phyloP scores from a whole-genome alignment of 2,113 vertebrate genomes.

The Columbina picui region DNA sequence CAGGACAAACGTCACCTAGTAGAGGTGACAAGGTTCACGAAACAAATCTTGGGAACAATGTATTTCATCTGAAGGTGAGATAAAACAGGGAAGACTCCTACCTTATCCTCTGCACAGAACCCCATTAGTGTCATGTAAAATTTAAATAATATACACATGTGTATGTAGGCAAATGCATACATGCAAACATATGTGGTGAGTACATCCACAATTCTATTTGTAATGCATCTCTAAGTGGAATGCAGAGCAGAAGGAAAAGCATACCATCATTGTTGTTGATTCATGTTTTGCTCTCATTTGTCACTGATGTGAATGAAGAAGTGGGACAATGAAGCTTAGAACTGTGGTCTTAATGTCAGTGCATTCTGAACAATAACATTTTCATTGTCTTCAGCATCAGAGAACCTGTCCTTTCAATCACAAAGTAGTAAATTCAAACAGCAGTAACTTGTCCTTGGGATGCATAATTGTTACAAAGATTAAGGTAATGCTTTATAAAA shows the following conservation, averaged over 20 bases:
- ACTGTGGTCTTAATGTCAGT: neutral
- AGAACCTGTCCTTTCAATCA: neutral
- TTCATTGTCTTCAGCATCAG: neutral
- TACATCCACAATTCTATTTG: neutral
- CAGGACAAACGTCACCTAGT: neutral
- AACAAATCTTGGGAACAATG: neutral
- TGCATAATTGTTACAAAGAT: neutral
- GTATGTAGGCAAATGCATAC: neutral
- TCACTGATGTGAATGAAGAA: neutral
- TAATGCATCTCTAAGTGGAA: neutral
- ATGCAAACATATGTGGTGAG: neutral
- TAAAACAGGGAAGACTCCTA: neutral
- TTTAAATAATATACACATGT: neutral
- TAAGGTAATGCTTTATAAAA: neutral
- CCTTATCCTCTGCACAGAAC: neutral
- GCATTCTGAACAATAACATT: neutral
- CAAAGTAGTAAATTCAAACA: neutral
- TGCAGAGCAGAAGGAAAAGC: neutral
- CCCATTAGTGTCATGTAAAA: neutral
- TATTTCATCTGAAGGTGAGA: neutral
- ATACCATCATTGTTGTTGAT: accelerated
- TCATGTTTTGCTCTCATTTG: neutral
- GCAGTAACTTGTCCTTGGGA: neutral
- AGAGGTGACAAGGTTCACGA: neutral
- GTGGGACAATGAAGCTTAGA: neutral